Conservation (phyloP, 2,797 vertebrate species). For the Choloepus didactylus region DNA sequence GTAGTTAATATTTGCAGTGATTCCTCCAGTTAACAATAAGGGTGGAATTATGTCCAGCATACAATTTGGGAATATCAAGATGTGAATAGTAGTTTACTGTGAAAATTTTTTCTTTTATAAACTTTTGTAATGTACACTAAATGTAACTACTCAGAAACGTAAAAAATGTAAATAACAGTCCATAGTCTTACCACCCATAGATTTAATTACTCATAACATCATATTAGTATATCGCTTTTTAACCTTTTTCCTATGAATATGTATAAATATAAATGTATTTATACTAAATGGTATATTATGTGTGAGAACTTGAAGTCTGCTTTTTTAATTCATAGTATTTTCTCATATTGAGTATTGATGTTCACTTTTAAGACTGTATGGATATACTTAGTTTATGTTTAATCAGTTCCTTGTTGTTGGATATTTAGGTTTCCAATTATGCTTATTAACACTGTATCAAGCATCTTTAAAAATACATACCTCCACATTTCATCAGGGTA, state of each 20-base stretch:
- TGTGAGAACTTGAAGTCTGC: slow-evolving; percentile 13
- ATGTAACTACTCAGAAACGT: slow-evolving; percentile 57
- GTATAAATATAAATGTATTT: neutral
- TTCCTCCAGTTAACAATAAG: slow-evolving; percentile 30
- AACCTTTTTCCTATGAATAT: neutral
- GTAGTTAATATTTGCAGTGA: slow-evolving; percentile 36
- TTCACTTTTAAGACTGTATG: neutral
- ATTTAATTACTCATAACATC: slow-evolving; percentile 1
- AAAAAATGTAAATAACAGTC: neutral
- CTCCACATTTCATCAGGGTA: slow-evolving; percentile 9
- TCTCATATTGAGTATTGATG: neutral
- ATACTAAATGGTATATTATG: neutral
- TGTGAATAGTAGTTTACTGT: slow-evolving; percentile 52
- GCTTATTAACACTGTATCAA: slow-evolving; percentile 36
- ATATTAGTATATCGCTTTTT: neutral
- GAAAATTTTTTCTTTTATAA: neutral
- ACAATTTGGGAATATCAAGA: neutral
- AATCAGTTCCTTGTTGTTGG: neutral
- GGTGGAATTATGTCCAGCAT: neutral
- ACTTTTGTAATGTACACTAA: neutral
- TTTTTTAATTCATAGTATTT: slow-evolving; percentile 19
- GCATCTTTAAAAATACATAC: neutral
- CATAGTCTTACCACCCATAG: neutral
- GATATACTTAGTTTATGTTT: slow-evolving; percentile 11
- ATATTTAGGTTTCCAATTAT: slow-evolving; percentile 45